Evolutionary conservation across 2,888 invertebrate species (phyloP).

Genomic region (Glyphotaelius pellucidus): DNA sequence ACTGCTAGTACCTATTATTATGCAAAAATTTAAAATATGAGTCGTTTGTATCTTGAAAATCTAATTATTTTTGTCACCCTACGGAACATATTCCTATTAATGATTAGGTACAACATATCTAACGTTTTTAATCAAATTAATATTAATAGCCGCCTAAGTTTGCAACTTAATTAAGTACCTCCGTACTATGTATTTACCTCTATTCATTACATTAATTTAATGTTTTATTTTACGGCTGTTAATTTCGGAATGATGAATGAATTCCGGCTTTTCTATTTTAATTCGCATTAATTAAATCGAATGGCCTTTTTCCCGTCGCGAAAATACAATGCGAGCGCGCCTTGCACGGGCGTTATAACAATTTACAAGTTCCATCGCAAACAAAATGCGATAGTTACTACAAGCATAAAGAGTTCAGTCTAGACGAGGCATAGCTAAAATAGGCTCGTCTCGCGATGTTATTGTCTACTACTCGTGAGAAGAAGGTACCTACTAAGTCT

Average conservation of each 20-base stretch:
- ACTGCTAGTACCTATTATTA: too few species aligned
- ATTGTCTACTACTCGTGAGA: not conserved
- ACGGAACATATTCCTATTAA: not conserved
- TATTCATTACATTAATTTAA: not conserved
- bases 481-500: not conserved
- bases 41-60: not conserved
- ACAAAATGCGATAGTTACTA: not conserved
- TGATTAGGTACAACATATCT: not conserved
- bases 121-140: not conserved
- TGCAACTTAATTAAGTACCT: not conserved
- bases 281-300: slow-evolving; percentile 11
- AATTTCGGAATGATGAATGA: slow-evolving; percentile 11
- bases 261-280: slow-evolving; percentile 21
- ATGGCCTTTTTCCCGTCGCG: slow-evolving; percentile 7
- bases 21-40: too few species aligned
- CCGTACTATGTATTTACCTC: not conserved
- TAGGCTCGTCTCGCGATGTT: slow-evolving; percentile 29
- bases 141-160: not conserved
- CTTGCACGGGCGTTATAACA: not conserved
- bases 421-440: slow-evolving; percentile 9
- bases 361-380: slow-evolving; percentile 9
- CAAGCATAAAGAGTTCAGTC: slow-evolving; percentile 5
- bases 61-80: not conserved
- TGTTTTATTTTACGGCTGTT: not conserved
- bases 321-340: slow-evolving; percentile 5